phyloP scores from a whole-genome alignment of 2,888 invertebrate genomes.

The Drosophila fulvimacula region DNA sequence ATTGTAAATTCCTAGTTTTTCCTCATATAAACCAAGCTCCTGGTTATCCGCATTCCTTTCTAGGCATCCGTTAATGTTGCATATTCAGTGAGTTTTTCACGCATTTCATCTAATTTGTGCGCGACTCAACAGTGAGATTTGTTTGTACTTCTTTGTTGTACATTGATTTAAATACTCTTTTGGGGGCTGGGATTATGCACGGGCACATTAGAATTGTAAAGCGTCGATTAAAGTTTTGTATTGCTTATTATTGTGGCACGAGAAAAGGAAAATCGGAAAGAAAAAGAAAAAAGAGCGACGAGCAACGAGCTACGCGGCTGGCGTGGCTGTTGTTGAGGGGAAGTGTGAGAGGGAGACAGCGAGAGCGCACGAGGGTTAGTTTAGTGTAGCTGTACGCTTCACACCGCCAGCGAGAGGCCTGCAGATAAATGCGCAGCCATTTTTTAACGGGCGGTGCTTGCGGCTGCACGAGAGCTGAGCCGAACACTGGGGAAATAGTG shows the following conservation, averaged over 20 bases:
- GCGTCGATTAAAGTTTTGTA: conserved; percentile 71
- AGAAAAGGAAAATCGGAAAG: conserved; percentile 35
- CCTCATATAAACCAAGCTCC: neutral
- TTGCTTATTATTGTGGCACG: conserved; percentile 52
- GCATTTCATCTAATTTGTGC: conserved; percentile 9
- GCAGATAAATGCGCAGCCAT: conserved; percentile 79
- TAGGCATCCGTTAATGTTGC: neutral
- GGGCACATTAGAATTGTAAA: conserved; percentile 65
- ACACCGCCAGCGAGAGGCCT: conserved; percentile 26
- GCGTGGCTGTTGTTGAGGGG: conserved; percentile 52
- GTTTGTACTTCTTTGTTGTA: conserved; percentile 48
- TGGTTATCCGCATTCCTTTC: neutral
- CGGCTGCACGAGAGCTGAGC: neutral
- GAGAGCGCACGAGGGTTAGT: conserved; percentile 5
- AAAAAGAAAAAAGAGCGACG: neutral
- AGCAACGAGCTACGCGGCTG: conserved; percentile 19
- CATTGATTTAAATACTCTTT: conserved; percentile 55
- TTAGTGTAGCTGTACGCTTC: conserved; percentile 44
- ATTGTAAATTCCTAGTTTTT: neutral
- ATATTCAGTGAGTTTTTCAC: conserved; percentile 14
- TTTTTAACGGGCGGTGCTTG: conserved; percentile 75
- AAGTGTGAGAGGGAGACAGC: conserved; percentile 40
- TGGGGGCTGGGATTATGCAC: conserved; percentile 44
- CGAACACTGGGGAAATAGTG: conserved; percentile 61
- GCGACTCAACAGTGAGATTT: conserved; percentile 34